Percentiles rank a stretch among this genome's conserved stretches.
phyloP scores from a whole-genome alignment of 2,797 vertebrate genomes.

The Semaprochilodus insignis region DNA sequence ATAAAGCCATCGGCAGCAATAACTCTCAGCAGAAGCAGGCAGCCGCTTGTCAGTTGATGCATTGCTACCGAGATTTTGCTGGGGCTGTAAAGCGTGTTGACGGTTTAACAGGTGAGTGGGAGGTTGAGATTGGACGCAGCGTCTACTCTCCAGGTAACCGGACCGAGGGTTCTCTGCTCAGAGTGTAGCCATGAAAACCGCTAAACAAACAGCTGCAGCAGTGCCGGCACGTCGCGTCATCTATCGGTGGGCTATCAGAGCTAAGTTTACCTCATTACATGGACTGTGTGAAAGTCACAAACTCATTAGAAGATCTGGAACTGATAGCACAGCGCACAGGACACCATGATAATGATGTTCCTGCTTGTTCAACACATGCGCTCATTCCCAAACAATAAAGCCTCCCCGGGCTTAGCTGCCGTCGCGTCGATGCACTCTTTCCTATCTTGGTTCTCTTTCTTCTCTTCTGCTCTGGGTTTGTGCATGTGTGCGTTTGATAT shows the following conservation, averaged over 20 bases:
- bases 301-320: constrained; percentile 8
- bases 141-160: constrained; percentile 81
- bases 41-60: constrained; percentile 78
- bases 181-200: not conserved
- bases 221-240: not conserved
- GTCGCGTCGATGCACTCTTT: constrained; percentile 52
- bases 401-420: constrained; percentile 60
- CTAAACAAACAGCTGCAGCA: not conserved
- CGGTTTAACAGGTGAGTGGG: constrained; percentile 82
- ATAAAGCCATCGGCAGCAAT: constrained; percentile 88
- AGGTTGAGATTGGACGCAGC: constrained; percentile 78
- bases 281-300: constrained; percentile 35
- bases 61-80: constrained; percentile 80
- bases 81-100: constrained; percentile 84
- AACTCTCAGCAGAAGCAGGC: constrained; percentile 76
- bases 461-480: constrained; percentile 19
- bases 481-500: constrained; percentile 31
- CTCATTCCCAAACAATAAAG: constrained; percentile 58
- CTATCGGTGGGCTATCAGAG: not conserved
- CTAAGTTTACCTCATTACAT: constrained; percentile 49
- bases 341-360: constrained; percentile 29
- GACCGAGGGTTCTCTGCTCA: constrained; percentile 57
- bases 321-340: not conserved
- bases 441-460: constrained; percentile 2
- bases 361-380: constrained; percentile 46